Evolutionary conservation across 2,113 vertebrate genomes (phyloP).

Genomic region (Damaliscus lunatus): DNA sequence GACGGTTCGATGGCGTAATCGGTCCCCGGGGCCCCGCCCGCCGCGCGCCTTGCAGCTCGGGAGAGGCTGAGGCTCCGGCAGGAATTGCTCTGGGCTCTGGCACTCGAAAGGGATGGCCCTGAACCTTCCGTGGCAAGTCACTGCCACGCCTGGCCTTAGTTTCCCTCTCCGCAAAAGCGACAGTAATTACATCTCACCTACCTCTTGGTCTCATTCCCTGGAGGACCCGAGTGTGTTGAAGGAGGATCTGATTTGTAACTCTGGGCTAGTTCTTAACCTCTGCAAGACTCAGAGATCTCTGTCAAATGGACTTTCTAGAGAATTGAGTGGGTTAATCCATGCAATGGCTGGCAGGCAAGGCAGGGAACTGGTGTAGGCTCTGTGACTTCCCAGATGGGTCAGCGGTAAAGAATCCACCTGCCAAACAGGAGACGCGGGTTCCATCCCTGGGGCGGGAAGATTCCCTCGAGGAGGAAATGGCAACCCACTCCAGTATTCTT

Average conservation of each 20-base stretch:
- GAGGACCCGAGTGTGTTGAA: not conserved
- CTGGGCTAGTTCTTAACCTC: not conserved
- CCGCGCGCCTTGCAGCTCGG: fast-evolving
- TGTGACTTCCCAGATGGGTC: not conserved
- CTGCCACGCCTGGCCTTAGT: not conserved
- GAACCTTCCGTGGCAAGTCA: not conserved
- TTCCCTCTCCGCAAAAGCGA: not conserved
- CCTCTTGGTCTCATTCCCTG: not conserved
- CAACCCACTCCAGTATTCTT: not conserved
- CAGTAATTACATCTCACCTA: not conserved
- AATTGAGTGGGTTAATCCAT: not conserved
- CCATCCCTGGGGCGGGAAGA: not conserved
- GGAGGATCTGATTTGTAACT: not conserved
- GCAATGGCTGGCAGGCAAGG: not conserved
- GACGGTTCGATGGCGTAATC: fast-evolving
- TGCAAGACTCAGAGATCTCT: not conserved
- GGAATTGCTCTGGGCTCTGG: fast-evolving
- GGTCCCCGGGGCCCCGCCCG: fast-evolving
- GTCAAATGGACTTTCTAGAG: not conserved
- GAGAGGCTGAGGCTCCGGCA: not conserved
- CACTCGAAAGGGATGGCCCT: not conserved
- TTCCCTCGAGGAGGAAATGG: not conserved
- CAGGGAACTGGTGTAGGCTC: not conserved
- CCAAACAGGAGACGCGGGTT: not conserved
- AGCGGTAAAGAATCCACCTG: not conserved